Conservation (phyloP, 2,888 invertebrate genomes). For the Ectemnius continuus region DNA sequence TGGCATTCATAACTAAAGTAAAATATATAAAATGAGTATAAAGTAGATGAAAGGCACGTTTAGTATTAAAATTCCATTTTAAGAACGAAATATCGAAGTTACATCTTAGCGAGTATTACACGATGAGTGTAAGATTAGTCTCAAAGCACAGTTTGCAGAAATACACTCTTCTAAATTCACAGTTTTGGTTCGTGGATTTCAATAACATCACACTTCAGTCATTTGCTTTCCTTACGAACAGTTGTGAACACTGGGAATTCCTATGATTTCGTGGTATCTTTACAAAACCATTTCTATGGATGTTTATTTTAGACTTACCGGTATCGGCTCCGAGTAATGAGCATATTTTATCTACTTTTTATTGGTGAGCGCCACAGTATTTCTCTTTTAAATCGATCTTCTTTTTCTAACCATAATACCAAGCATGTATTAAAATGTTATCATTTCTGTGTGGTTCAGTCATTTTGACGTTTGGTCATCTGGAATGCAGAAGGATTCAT, state of each 20-base stretch:
- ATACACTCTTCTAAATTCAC: too few species aligned
- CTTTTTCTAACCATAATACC: constrained; percentile 41
- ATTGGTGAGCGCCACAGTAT: constrained; percentile 43
- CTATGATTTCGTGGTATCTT: constrained; percentile 15
- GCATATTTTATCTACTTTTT: constrained; percentile 47
- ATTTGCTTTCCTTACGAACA: neutral
- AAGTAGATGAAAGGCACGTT: too few species aligned
- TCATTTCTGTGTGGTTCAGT: constrained; percentile 30
- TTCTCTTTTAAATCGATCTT: neutral
- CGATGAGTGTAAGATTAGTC: too few species aligned
- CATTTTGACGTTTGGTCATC: constrained; percentile 46
- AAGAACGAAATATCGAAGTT: too few species aligned
- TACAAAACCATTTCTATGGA: constrained; percentile 41
- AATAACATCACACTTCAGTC: neutral
- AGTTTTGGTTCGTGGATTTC: too few species aligned
- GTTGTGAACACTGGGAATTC: too few species aligned
- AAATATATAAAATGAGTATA: too few species aligned
- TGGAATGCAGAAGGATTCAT: constrained; percentile 52
- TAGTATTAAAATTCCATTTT: too few species aligned
- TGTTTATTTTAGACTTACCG: constrained; percentile 19
- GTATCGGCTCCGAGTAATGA: constrained; percentile 44
- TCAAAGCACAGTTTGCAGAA: too few species aligned
- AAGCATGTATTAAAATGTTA: neutral
- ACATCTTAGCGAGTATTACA: too few species aligned
- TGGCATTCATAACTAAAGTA: too few species aligned